These are phyloP conservation scores for Spialia ferax DNA, from an alignment of 2,888 invertebrate genomes.

Conservation along the genomic window DNA sequence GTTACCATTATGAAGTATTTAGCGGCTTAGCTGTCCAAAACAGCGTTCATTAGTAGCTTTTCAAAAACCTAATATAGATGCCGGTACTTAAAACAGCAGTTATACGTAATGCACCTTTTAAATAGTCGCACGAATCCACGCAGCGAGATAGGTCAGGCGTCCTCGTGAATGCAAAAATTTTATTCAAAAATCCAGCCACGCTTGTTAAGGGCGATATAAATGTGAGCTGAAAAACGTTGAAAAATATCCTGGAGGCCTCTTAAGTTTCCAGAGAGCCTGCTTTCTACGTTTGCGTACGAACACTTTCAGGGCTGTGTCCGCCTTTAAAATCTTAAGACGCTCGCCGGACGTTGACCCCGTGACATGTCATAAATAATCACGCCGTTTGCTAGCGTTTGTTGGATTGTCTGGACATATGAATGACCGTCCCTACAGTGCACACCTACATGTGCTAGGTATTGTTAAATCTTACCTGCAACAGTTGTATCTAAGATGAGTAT, in stretches of 20 bases:
- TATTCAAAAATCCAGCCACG: conserved; percentile 39
- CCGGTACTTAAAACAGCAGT: neutral
- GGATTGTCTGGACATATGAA: neutral
- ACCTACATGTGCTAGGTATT: no score
- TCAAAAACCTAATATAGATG: neutral
- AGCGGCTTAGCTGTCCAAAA: conserved; percentile 23
- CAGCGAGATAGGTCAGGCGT: conserved; percentile 28
- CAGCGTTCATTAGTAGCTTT: conserved; percentile 24
- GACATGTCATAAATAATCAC: conserved; percentile 15
- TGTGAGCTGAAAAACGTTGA: conserved; percentile 47
- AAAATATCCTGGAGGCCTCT: conserved; percentile 49
- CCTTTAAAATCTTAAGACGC: conserved; percentile 45
- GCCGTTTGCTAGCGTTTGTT: neutral
- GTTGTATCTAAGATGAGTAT: no score
- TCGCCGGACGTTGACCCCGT: conserved; percentile 31
- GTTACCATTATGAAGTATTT: neutral
- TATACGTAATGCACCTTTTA: conserved; percentile 29
- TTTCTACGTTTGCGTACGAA: conserved; percentile 51
- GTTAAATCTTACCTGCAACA: neutral
- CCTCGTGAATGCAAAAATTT: conserved; percentile 35
- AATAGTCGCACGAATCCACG: conserved; percentile 23
- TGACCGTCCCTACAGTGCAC: neutral
- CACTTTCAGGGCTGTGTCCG: conserved; percentile 43
- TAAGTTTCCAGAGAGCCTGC: conserved; percentile 47
- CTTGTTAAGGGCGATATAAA: conserved; percentile 46